Evolutionary conservation across 2,797 vertebrate species (phyloP).

Genomic region (Melopsittacus undulatus): DNA sequence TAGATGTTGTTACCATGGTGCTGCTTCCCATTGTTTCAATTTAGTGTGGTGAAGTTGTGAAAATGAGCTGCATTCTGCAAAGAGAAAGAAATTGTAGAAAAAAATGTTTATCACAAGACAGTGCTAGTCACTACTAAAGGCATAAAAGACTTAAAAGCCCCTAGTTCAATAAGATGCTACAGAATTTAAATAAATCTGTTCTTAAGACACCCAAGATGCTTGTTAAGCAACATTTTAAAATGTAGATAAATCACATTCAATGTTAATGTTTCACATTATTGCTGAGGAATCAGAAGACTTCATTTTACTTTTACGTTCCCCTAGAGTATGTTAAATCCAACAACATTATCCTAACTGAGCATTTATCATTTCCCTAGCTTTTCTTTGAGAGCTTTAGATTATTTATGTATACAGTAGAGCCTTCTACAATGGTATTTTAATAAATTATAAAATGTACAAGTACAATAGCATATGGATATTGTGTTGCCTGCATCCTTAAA

Average conservation of each 20-base stretch:
- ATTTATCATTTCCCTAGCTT: constrained; percentile 44
- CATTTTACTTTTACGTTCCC: constrained; percentile 72
- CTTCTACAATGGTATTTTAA: background rate
- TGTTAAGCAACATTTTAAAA: constrained; percentile 54
- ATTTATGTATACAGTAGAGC: background rate
- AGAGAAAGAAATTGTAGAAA: background rate
- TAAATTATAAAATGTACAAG: background rate
- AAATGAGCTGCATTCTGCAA: constrained; percentile 10
- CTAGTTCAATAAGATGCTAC: background rate
- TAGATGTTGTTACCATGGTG: constrained; percentile 18
- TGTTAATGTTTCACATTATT: constrained; percentile 63
- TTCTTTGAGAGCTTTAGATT: background rate
- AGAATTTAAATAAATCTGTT: constrained; percentile 64
- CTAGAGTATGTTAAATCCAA: constrained; percentile 75
- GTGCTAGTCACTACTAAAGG: background rate
- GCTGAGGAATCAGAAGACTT: constrained; percentile 70
- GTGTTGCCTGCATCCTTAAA: background rate
- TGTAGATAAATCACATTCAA: constrained; percentile 54
- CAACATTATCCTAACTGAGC: constrained; percentile 50
- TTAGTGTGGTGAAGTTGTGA: constrained; percentile 8
- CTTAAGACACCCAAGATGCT: constrained; percentile 44
- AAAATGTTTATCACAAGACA: background rate
- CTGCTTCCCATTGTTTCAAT: constrained; percentile 4
- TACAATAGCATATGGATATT: background rate
- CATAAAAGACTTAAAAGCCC: background rate